Percentiles rank a stretch among this genome's conserved stretches.
Evolutionary conservation across 2,888 invertebrate genomes (phyloP).

Genomic region (Eupithecia abbreviata): DNA sequence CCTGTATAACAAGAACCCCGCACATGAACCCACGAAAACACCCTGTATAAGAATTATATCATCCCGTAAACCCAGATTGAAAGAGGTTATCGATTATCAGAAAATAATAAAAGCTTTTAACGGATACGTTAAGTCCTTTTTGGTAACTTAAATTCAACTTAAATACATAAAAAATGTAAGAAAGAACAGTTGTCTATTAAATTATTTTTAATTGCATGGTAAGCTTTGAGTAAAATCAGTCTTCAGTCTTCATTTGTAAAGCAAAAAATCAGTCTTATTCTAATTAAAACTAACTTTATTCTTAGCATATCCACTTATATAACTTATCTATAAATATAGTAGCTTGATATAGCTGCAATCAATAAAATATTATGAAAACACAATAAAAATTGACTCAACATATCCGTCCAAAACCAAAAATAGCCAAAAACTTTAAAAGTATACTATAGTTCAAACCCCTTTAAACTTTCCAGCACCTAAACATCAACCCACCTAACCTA

Average conservation of each 20-base stretch:
- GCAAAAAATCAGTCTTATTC: neutral
- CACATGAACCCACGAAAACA: constrained; percentile 11
- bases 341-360: neutral
- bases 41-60: neutral
- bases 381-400: neutral
- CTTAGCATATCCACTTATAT: neutral
- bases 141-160: neutral
- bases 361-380: neutral
- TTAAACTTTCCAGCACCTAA: neutral
- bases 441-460: neutral
- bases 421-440: neutral
- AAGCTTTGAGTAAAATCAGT: neutral
- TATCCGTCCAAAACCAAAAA: constrained; percentile 1
- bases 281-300: neutral
- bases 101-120: neutral
- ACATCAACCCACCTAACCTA: neutral
- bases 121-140: neutral
- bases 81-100: neutral
- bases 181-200: neutral
- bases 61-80: neutral
- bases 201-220: neutral
- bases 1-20: constrained; percentile 27
- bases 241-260: neutral
- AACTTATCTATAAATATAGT: neutral
- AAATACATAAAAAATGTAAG: neutral